These are phyloP conservation scores for Akabosia matsudoensis DNA, from an alignment of 1,140 invertebrate species.

Conservation along the genomic window DNA sequence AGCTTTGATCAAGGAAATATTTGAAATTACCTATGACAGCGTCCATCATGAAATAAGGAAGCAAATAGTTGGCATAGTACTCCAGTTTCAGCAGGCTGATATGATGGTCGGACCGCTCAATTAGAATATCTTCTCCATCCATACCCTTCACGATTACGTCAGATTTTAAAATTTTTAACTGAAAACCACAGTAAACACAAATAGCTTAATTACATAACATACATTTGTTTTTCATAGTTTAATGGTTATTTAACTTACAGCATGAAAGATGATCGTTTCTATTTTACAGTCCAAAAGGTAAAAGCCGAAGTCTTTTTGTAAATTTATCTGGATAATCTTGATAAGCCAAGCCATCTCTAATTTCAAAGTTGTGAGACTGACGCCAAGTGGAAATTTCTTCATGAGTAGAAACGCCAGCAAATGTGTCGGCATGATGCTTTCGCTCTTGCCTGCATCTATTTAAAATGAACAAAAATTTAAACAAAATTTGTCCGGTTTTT, in stretches of 20 bases:
- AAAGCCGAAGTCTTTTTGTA: conserved; percentile 27
- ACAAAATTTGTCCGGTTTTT: neutral
- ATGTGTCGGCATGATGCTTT: conserved; percentile 19
- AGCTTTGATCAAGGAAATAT: no score
- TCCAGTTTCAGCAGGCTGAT: neutral
- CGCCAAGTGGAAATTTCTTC: conserved; percentile 17
- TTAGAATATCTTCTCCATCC: neutral
- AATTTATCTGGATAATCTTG: neutral
- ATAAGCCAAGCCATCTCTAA: conserved; percentile 1
- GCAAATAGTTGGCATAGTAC: conserved; percentile 26
- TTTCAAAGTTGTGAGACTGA: neutral
- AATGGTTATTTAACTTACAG: conserved; percentile 15
- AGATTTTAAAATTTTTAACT: neutral
- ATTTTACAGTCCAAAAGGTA: neutral
- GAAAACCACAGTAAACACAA: neutral
- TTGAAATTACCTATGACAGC: conserved; percentile 8
- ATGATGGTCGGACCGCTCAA: neutral
- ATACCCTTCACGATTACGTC: neutral
- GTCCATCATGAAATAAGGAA: conserved; percentile 1
- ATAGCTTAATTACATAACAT: no score
- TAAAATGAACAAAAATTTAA: conserved; percentile 5
- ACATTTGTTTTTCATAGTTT: neutral
- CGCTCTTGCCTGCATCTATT: conserved; percentile 1
- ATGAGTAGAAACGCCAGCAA: conserved; percentile 26
- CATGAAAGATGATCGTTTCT: neutral